phyloP scores from a whole-genome alignment of 2,888 invertebrate species.

The Acleris laterana region DNA sequence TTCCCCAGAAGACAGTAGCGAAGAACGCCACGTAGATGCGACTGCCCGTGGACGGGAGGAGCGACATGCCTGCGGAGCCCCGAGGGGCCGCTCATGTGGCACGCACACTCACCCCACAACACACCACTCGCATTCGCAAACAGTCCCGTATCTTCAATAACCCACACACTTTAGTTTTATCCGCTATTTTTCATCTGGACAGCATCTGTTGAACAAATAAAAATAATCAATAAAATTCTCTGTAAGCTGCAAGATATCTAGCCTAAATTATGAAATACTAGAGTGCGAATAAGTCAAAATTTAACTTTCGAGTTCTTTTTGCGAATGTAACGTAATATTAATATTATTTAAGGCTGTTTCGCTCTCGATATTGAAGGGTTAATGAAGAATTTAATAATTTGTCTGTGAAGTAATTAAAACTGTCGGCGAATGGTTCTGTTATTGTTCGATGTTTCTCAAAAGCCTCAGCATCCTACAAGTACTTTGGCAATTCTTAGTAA shows the following conservation, averaged over 20 bases:
- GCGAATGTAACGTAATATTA: too few relatives aligned
- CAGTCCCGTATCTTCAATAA: constrained; percentile 1
- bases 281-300: too few relatives aligned
- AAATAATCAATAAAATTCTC: too few relatives aligned
- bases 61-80: constrained; percentile 68
- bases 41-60: constrained; percentile 66
- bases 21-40: constrained; percentile 78
- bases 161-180: constrained; percentile 3
- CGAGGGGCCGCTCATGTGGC: constrained; percentile 36
- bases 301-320: too few relatives aligned
- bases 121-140: constrained; percentile 7
- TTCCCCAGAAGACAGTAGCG: constrained; percentile 76
- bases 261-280: too few relatives aligned
- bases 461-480: not conserved
- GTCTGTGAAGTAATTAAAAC: constrained; percentile 4
- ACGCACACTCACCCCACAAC: constrained; percentile 17
- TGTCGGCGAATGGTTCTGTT: not conserved
- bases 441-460: not conserved
- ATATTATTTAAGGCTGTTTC: not conserved
- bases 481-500: not conserved
- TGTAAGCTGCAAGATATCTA: too few relatives aligned
- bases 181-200: too few relatives aligned
- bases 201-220: too few relatives aligned
- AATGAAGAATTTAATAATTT: constrained; percentile 10
- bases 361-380: constrained; percentile 7